Evolutionary conservation across 1,140 invertebrate genomes (phyloP), one percentile per base, ranked within the genome.

Genomic region (Lasioglossum baleicum): DNA sequence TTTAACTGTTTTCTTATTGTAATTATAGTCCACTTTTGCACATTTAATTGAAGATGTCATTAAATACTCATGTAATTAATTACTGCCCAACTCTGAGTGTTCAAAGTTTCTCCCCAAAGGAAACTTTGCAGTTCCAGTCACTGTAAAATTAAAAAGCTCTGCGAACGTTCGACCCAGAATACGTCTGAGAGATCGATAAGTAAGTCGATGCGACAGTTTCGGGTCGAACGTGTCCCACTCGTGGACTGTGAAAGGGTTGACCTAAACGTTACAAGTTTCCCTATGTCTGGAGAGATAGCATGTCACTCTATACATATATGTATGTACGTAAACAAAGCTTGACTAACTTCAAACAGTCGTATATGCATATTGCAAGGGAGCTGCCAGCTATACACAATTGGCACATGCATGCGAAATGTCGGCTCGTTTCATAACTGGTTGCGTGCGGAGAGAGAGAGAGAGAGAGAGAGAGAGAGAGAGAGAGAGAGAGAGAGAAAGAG

Each of bases 381-480:
- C 73, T 69, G 69, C 58, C 76, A 79, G 69, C 17, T 79, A 80
- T 73, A 83, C 35, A 58, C 56, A 75, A 58, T 75, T 75, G 73
- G 83, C 68, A 80, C 83, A 85, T 85, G 83, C 83, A 85, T 85
- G 63, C 75, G 20, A 65, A 63, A 58, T 53, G 63, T 79, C 42
- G 61, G 65, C 56, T 65, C 31, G 17, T 72, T 22, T 7, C 61
- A 44, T 42, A 53, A 73, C n/a, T 20, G 22, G n/a, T 69, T 35
- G 17, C 69, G 61, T 65, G 48, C 48, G 17, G n/a, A 26, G 26
- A 26, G 26, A 26, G 26, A 26, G 26, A 26, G 26, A 26, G 26
- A 72, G 44, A 70, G 58, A n/a, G 26, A 35, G 35, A 35, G 35
- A 35, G 20, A 20, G 4, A 2, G 40, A n/a, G n/a, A 26, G 26